Evolutionary conservation across 2,113 vertebrate species (phyloP).

Genomic region (Pterophyllum scalare): DNA sequence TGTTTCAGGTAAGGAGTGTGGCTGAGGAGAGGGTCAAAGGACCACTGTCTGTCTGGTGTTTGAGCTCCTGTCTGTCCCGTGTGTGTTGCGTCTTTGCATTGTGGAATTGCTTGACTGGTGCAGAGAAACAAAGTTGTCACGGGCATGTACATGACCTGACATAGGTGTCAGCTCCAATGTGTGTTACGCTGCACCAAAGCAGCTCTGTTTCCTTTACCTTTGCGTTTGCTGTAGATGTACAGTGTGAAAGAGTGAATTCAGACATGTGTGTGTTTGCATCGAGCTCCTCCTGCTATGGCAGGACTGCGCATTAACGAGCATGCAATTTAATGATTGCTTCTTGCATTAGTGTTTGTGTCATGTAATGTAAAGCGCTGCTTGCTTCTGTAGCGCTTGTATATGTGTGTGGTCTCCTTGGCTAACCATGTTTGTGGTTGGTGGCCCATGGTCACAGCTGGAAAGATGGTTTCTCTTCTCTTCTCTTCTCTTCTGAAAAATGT

Average conservation of each 20-base stretch:
- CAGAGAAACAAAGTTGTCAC: not conserved
- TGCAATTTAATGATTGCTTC: not conserved
- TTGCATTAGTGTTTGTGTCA: constrained; percentile 3
- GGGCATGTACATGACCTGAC: not conserved
- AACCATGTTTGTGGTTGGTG: constrained; percentile 52
- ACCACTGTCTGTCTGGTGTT: constrained; percentile 23
- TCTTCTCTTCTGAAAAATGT: not conserved
- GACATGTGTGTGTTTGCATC: not conserved
- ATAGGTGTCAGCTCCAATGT: not conserved
- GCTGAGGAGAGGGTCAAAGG: not conserved
- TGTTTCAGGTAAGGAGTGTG: constrained; percentile 82
- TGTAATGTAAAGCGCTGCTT: constrained; percentile 13
- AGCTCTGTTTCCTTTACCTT: not conserved
- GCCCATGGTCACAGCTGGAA: constrained; percentile 28
- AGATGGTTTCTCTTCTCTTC: constrained; percentile 10
- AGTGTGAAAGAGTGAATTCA: constrained; percentile 7
- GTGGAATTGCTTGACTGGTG: constrained; percentile 7
- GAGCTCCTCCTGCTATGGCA: not conserved
- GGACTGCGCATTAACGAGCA: constrained; percentile 14
- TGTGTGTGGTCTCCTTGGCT: constrained; percentile 68
- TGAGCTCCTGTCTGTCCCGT: not conserved
- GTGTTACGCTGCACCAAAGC: not conserved
- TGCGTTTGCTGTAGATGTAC: not conserved
- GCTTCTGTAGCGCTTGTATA: constrained; percentile 17
- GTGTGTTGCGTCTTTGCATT: not conserved